A percentile compares a stretch with the other conserved stretches of the same genome.
phyloP scores from a whole-genome alignment of 2,113 vertebrate species.

The Emydura subglobosa region DNA sequence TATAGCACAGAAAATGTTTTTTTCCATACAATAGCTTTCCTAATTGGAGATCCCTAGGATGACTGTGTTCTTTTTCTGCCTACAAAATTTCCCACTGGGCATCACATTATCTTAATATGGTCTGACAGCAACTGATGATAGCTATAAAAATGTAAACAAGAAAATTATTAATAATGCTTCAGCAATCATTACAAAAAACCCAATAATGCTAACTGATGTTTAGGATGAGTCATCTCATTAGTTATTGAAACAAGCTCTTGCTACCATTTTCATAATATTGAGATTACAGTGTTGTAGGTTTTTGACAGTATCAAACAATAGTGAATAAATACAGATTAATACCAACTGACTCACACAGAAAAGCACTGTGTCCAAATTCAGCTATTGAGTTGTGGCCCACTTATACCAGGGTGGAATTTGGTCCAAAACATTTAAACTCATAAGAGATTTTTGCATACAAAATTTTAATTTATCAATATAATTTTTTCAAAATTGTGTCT shows the following conservation, averaged over 20 bases:
- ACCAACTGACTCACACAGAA: conserved; percentile 18
- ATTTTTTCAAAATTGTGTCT: neutral
- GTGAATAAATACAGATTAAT: conserved; percentile 54
- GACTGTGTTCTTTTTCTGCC: conserved; percentile 73
- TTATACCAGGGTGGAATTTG: neutral
- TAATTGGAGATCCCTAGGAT: conserved; percentile 74
- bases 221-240: conserved; percentile 77
- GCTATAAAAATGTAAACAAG: conserved; percentile 72
- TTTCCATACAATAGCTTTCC: conserved; percentile 73
- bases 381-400: neutral
- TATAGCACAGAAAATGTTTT: conserved; percentile 77
- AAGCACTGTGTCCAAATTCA: neutral
- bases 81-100: conserved; percentile 76
- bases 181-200: conserved; percentile 77
- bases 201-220: conserved; percentile 77
- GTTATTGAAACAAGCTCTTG: conserved; percentile 68
- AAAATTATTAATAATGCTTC: conserved; percentile 79
- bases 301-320: conserved; percentile 47
- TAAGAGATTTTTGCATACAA: neutral
- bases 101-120: conserved; percentile 70
- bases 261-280: conserved; percentile 48
- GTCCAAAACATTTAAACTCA: neutral
- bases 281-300: conserved; percentile 48
- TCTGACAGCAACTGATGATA: conserved; percentile 74
- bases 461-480: neutral